A percentile compares a stretch with the other conserved stretches of the same genome.
Evolutionary conservation across 2,888 invertebrate genomes (phyloP).

Genomic region (Portevinia maculata): DNA sequence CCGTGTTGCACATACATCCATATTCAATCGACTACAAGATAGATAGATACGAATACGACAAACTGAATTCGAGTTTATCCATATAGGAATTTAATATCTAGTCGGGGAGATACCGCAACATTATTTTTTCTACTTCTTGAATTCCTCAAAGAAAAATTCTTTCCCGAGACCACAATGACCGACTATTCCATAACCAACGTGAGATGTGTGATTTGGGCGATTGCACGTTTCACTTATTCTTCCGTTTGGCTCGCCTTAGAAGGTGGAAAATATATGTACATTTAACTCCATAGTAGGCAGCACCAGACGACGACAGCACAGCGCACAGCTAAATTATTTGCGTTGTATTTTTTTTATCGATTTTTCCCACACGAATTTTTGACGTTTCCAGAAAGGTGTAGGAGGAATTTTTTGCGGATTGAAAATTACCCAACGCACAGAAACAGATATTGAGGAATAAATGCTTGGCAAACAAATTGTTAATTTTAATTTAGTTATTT

Average conservation of each 20-base stretch:
- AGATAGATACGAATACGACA: slow-evolving; percentile 49
- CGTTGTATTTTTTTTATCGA: slow-evolving; percentile 70
- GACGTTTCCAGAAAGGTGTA: slow-evolving; percentile 52
- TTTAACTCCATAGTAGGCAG: slow-evolving; percentile 60
- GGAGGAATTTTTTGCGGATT: slow-evolving; percentile 33
- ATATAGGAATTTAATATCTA: slow-evolving; percentile 71
- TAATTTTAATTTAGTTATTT: slow-evolving; percentile 34
- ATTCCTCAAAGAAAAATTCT: slow-evolving; percentile 50
- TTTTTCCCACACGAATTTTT: slow-evolving; percentile 64
- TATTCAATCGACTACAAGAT: slow-evolving; percentile 5
- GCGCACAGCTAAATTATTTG: slow-evolving; percentile 47
- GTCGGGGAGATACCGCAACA: slow-evolving; percentile 64
- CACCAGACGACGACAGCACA: slow-evolving; percentile 21
- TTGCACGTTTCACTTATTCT: slow-evolving; percentile 47
- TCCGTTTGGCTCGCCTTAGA: slow-evolving; percentile 38
- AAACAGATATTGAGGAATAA: slow-evolving; percentile 5
- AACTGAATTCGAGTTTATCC: slow-evolving; percentile 45
- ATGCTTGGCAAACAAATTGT: slow-evolving; percentile 5
- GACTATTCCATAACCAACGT: slow-evolving; percentile 6
- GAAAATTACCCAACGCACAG: slow-evolving; percentile 5
- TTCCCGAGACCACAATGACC: slow-evolving; percentile 10
- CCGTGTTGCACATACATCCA: slow-evolving; percentile 54
- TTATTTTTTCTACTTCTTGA: slow-evolving; percentile 47
- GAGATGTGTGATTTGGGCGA: slow-evolving; percentile 7
- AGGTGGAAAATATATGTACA: slow-evolving; percentile 50